phyloP scores from a whole-genome alignment of 2,113 vertebrate genomes.

The Dascyllus trimaculatus region DNA sequence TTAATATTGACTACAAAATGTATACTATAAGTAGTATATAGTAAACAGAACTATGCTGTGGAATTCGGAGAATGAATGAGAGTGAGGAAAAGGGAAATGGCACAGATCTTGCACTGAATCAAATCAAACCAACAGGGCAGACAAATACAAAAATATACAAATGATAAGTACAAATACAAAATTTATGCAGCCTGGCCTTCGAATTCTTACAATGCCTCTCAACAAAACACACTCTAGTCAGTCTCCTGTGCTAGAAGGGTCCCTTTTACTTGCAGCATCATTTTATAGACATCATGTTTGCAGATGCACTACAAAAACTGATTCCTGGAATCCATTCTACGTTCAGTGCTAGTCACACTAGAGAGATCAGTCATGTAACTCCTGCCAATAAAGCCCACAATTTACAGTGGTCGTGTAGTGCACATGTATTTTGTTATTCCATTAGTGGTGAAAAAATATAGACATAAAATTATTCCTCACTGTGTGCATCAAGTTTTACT shows the following conservation, averaged over 20 bases:
- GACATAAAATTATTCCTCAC: neutral
- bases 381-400: neutral
- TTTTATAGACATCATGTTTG: conserved; percentile 26
- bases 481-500: neutral
- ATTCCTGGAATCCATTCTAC: conserved; percentile 13
- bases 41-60: too few species aligned
- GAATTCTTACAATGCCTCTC: neutral
- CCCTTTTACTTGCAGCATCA: conserved; percentile 29
- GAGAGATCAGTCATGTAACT: conserved; percentile 12
- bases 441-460: conserved; percentile 1
- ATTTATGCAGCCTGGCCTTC: neutral
- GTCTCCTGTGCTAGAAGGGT: neutral
- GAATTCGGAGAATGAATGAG: too few species aligned
- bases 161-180: neutral
- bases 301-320: conserved; percentile 9
- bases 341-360: neutral
- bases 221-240: neutral
- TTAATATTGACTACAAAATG: too few species aligned
- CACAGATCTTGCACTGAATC: neutral
- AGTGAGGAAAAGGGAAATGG: neutral
- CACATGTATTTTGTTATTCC: neutral
- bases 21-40: too few species aligned
- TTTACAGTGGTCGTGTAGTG: conserved; percentile 17
- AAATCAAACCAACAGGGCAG: neutral
- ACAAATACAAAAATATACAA: neutral